Evolutionary conservation across 1,140 invertebrate genomes (phyloP).

Genomic region (Cataglyphis hispanica): DNA sequence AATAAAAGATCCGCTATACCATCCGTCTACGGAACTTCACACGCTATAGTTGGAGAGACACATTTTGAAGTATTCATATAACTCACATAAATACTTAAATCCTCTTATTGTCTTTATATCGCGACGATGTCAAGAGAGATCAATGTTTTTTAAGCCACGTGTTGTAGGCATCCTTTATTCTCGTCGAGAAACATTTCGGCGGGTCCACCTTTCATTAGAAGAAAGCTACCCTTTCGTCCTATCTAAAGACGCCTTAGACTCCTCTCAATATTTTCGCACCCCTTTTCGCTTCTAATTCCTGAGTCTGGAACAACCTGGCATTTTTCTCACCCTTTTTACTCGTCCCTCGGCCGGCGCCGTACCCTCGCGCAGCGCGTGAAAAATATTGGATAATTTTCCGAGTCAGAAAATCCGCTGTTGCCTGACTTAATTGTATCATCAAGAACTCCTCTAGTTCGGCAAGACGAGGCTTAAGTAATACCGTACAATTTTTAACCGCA

Average conservation of each 20-base stretch:
- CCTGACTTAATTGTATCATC: constrained; percentile 87
- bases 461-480: constrained; percentile 83
- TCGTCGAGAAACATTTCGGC: constrained; percentile 41
- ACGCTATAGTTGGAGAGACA: background rate
- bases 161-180: constrained; percentile 39
- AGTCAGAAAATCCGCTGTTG: constrained; percentile 83
- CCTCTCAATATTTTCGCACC: constrained; percentile 39
- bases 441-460: constrained; percentile 81
- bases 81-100: background rate
- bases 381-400: constrained; percentile 86
- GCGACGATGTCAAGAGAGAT: background rate
- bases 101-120: background rate
- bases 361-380: constrained; percentile 79
- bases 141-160: constrained; percentile 9
- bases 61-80: background rate
- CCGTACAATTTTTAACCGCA: constrained; percentile 86
- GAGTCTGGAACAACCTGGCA: constrained; percentile 78
- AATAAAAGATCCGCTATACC: constrained; percentile 4
- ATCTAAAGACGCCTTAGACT: constrained; percentile 69
- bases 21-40: background rate
- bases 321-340: constrained; percentile 82
- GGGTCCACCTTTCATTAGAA: constrained; percentile 70
- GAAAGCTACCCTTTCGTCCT: constrained; percentile 55
- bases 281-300: constrained; percentile 80
- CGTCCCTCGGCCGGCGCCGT: constrained; percentile 69